Conservation (phyloP, 2,888 invertebrate genomes). For the Cryptosula pallasiana region DNA sequence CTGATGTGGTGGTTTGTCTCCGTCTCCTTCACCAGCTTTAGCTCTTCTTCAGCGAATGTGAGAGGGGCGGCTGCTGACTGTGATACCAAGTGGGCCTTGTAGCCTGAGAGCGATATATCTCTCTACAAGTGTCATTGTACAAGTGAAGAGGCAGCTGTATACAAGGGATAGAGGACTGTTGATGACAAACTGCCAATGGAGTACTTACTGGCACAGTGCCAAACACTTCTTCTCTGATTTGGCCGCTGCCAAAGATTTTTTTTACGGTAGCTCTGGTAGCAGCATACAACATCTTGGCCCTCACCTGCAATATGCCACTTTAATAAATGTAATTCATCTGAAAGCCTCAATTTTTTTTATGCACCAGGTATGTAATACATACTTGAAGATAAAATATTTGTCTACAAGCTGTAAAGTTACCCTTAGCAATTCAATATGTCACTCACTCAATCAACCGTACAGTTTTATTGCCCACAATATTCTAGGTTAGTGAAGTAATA, state of each 20-base stretch:
- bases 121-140: slow-evolving; percentile 56
- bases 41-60: slow-evolving; percentile 64
- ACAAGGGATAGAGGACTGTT: no score
- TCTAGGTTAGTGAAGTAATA: no score
- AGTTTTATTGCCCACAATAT: no score
- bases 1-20: slow-evolving; percentile 59
- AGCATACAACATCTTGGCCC: slow-evolving; percentile 96
- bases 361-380: no score
- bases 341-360: no score
- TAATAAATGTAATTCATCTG: no score
- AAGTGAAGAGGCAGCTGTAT: slow-evolving; percentile 2
- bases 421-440: no score
- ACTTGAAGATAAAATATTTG: no score
- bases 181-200: no score
- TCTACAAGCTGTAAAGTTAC: no score
- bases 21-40: slow-evolving; percentile 49
- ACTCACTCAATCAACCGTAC: no score
- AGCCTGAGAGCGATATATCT: slow-evolving; percentile 77
- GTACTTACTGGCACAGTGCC: slow-evolving; percentile 70
- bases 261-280: slow-evolving; percentile 95
- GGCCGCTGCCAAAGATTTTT: slow-evolving; percentile 87
- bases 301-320: slow-evolving; percentile 60
- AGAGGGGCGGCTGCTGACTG: slow-evolving; percentile 82
- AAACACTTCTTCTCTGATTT: slow-evolving; percentile 90
- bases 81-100: slow-evolving; percentile 70